These are phyloP conservation scores for Epicauta chinensis DNA, from an alignment of 1,140 invertebrate genomes.

Conservation along the genomic window DNA sequence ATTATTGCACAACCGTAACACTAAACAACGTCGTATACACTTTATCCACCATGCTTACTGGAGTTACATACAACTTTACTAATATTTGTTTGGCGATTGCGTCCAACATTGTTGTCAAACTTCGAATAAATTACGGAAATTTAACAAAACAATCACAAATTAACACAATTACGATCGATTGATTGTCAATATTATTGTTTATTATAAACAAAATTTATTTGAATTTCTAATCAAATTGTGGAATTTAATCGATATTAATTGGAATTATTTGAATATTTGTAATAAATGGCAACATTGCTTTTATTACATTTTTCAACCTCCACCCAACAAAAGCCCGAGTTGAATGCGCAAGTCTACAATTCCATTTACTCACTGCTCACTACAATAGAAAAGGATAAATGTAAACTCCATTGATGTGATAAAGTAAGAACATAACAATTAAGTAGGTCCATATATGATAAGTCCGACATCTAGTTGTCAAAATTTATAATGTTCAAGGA, in stretches of 20 bases:
- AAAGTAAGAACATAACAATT: constrained; percentile 15
- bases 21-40: constrained; percentile 18
- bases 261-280: too few relatives aligned
- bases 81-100: constrained; percentile 26
- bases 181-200: too few relatives aligned
- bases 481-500: too few relatives aligned
- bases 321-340: constrained; percentile 12
- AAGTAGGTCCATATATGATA: neutral
- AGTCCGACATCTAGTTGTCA: too few relatives aligned
- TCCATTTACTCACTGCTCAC: constrained; percentile 8
- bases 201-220: too few relatives aligned
- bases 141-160: too few relatives aligned
- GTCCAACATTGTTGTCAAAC: constrained; percentile 12
- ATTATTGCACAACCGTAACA: constrained; percentile 16
- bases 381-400: constrained; percentile 7
- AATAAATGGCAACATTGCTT: too few relatives aligned
- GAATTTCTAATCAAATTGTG: too few relatives aligned
- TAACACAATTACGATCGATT: too few relatives aligned
- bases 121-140: too few relatives aligned
- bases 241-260: too few relatives aligned
- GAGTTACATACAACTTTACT: constrained; percentile 24
- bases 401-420: constrained; percentile 9
- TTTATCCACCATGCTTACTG: constrained; percentile 25
- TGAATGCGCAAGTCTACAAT: constrained; percentile 1
- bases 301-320: constrained; percentile 8